Evolutionary conservation across 2,113 vertebrate genomes (phyloP).

Genomic region (Paracanthobrama guichenoti): DNA sequence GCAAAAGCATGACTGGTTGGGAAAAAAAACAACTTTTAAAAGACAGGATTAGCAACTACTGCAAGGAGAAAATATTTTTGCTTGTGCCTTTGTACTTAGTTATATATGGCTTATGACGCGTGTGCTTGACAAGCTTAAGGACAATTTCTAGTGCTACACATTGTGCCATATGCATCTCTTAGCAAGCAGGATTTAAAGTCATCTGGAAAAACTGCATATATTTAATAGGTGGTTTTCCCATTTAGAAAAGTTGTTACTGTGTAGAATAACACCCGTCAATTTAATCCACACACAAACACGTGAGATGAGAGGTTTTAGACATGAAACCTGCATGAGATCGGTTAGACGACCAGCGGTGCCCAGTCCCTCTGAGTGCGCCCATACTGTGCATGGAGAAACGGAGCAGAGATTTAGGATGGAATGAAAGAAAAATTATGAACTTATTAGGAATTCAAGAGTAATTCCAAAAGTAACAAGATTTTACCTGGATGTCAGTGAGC

Average conservation of each 20-base stretch:
- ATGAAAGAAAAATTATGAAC: background rate
- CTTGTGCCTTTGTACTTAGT: background rate
- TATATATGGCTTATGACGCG: background rate
- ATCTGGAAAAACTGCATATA: slow-evolving; percentile 9
- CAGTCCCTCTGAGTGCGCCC: slow-evolving; percentile 79
- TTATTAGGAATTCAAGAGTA: background rate
- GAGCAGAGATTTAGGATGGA: background rate
- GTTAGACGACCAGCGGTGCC: slow-evolving; percentile 73
- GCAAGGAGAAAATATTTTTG: background rate
- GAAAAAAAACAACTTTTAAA: background rate
- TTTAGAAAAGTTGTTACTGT: background rate
- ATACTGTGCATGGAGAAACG: slow-evolving; percentile 70
- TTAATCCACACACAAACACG: background rate
- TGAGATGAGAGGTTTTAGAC: slow-evolving; percentile 30
- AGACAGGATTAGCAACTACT: slow-evolving; percentile 11
- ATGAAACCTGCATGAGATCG: slow-evolving; percentile 26
- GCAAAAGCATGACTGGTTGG: background rate
- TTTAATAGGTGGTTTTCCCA: background rate
- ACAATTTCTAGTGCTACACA: slow-evolving; percentile 12
- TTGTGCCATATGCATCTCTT: background rate
- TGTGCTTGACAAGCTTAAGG: slow-evolving; percentile 20
- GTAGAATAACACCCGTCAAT: background rate
- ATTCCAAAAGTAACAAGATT: background rate
- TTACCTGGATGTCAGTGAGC: slow-evolving; percentile 87
- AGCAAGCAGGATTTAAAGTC: background rate